These are phyloP conservation scores for Rhimphoctona megacephalus DNA, from an alignment of 2,888 invertebrate genomes.

Conservation along the genomic window DNA sequence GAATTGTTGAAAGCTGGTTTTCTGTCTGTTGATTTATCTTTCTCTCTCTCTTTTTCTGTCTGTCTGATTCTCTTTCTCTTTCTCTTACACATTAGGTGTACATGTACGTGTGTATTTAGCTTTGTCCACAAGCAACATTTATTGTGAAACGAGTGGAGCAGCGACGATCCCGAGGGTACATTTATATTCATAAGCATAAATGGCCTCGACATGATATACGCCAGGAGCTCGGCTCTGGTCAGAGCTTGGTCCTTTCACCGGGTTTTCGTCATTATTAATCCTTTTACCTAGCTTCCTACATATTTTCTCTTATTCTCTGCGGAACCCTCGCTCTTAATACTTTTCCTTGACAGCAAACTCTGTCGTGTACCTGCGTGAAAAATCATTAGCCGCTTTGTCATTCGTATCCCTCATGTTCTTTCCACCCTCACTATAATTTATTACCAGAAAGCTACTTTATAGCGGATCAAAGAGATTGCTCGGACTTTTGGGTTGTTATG, in stretches of 20 bases:
- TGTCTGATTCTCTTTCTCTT: conserved; percentile 31
- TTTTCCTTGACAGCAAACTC: neutral
- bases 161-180: conserved; percentile 74
- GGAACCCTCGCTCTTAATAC: neutral
- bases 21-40: conserved; percentile 42
- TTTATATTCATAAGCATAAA: conserved; percentile 84
- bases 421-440: neutral
- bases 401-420: neutral
- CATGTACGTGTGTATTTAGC: conserved; percentile 11
- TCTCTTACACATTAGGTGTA: neutral
- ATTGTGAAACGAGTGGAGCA: conserved; percentile 74
- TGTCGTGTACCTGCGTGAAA: conserved; percentile 18
- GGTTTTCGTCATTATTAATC: conserved; percentile 81
- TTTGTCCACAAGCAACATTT: conserved; percentile 74
- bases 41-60: conserved; percentile 11
- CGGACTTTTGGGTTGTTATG: neutral
- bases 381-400: conserved; percentile 41
- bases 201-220: conserved; percentile 73
- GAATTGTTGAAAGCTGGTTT: conserved; percentile 30
- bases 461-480: conserved; percentile 30
- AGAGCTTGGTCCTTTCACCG: conserved; percentile 74
- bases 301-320: conserved; percentile 21
- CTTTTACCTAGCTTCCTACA: conserved; percentile 62
- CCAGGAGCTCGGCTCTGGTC: conserved; percentile 71
- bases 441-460: conserved; percentile 12